Base-by-base conservation (phyloP, 2,797 vertebrate genomes). In the Lagodon rhomboides region DNA sequence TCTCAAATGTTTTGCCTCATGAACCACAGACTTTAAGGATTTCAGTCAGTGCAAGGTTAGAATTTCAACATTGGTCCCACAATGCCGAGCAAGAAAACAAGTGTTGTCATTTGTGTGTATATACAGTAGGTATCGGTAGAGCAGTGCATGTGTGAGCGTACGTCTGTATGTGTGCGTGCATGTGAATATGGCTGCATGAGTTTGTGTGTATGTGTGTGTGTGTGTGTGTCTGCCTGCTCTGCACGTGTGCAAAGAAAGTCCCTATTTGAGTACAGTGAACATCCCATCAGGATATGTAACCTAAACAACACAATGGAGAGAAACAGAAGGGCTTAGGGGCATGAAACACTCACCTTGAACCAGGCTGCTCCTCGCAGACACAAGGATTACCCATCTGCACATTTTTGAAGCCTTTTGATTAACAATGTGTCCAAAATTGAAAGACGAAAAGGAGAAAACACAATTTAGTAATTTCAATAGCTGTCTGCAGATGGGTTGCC, bases 361-460 rank as follows among this genome's bases (percentile, higher is more conserved):
- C 92, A 91, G 89, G 86, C 93, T 88, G 93, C 93, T 95, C 94
- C 92, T 92, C 91, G 87, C 90, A 93, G 91, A 96, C 94, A 94
- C 89, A 93, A 93, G 91, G 92, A 93, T 94, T 95, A 93, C 95
- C 96, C 96, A 96, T 96, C 96, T 96, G 96, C 95, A 95, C 95
- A 95, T 94, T 95, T 96, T 94, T 95, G 94, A 94, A 94, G 95
- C 94, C 94, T 95, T 95, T 96, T 95, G 94, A 96, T 94, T 92
- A 95, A 95, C 91, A 94, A 94, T 93, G 92, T 94, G 93, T 95
- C 91, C 89, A 92, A 95, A 95, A 95, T 38, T 94, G 94, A 95
- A 95, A 93, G 95, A 89, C 70, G 88, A 93, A 93, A 93, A 94
- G 91, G 91, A 87, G 86, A 94, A 93, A 94, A 94, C 90, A 93